Conservation (phyloP, 2,113 vertebrate species). For the Leptosomus discolor region DNA sequence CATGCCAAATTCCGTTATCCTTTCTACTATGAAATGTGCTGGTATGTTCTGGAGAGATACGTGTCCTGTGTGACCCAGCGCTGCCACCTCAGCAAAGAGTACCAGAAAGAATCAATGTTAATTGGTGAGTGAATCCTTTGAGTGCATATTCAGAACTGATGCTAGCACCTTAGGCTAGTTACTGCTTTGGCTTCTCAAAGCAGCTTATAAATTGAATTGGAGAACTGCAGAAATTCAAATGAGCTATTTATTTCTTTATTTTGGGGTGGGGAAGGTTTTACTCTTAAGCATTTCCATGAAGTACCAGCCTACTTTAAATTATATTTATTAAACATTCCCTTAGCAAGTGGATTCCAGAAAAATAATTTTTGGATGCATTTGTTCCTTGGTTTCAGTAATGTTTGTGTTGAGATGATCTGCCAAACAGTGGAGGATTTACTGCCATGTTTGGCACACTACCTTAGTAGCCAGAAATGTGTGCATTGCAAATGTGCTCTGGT, state of each 20-base stretch:
- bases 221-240: neutral
- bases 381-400: neutral
- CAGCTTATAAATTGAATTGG: neutral
- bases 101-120: constrained; percentile 81
- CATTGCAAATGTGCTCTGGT: neutral
- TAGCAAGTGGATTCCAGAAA: neutral
- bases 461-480: neutral
- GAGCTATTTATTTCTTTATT: neutral
- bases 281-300: neutral
- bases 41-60: constrained; percentile 97
- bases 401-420: constrained; percentile 24
- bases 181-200: constrained; percentile 27
- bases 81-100: constrained; percentile 87
- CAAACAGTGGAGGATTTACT: constrained; percentile 28
- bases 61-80: constrained; percentile 90
- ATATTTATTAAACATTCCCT: neutral
- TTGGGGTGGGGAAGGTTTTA: neutral
- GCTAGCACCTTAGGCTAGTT: neutral
- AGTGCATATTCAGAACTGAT: neutral
- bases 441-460: neutral
- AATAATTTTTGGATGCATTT: neutral
- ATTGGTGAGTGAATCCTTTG: constrained; percentile 80
- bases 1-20: constrained; percentile 96
- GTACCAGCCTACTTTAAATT: rapidly evolving
- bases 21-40: constrained; percentile 98